Conservation (phyloP, 2,797 vertebrate genomes). For the Gallinago stenura region DNA sequence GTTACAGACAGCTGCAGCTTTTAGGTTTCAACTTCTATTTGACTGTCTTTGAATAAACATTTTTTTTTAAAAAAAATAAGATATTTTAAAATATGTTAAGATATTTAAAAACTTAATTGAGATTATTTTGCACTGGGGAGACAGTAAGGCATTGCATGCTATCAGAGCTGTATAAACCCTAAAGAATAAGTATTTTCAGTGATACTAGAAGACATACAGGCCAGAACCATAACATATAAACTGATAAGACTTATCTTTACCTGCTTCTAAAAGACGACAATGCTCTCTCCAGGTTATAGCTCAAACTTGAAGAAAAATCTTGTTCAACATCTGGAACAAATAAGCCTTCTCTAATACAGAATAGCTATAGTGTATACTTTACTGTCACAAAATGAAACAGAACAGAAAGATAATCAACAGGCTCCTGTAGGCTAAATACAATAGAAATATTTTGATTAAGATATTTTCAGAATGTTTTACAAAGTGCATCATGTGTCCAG, state of each 20-base stretch:
- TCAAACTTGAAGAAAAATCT: neutral
- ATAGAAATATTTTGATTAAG: neutral
- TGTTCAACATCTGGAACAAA: neutral
- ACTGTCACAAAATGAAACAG: neutral
- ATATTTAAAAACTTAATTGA: neutral
- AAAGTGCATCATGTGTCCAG: neutral
- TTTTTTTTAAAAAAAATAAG: neutral
- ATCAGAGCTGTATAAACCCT: neutral
- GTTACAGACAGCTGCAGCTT: neutral
- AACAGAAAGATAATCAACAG: neutral
- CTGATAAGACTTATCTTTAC: neutral
- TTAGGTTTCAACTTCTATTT: neutral
- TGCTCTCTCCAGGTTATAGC: neutral
- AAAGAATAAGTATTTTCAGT: neutral
- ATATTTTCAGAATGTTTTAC: neutral
- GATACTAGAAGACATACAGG: neutral
- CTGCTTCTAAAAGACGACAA: neutral
- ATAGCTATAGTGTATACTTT: fast-evolving
- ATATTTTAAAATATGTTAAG: neutral
- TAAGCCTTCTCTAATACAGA: neutral
- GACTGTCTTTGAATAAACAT: neutral
- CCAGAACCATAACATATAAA: neutral
- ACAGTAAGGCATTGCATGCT: neutral
- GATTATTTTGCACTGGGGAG: neutral
- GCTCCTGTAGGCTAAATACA: neutral